These are phyloP conservation scores for Danaus plexippus DNA, from an alignment of 1,140 invertebrate genomes.

Conservation along the genomic window DNA sequence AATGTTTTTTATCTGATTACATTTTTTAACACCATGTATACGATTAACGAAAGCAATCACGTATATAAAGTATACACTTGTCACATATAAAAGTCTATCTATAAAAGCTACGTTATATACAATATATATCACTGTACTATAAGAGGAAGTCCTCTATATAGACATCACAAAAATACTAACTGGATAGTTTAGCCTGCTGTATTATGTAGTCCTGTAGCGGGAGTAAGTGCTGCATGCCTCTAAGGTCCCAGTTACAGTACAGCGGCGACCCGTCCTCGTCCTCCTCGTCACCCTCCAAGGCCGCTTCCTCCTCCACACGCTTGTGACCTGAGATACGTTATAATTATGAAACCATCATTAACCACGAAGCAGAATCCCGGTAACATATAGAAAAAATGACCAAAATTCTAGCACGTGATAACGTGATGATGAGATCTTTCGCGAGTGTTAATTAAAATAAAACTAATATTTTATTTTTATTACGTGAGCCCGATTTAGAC, in stretches of 20 bases:
- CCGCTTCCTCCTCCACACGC: conserved; percentile 39
- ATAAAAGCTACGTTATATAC: too few relatives aligned
- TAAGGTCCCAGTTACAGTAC: conserved; percentile 81
- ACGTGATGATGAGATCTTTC: neutral
- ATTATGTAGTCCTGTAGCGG: conserved; percentile 91
- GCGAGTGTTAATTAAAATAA: neutral
- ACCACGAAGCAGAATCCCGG: too few relatives aligned
- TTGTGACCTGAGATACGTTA: conserved; percentile 40
- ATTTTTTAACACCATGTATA: neutral
- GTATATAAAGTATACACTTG: too few relatives aligned
- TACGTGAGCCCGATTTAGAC: too few relatives aligned
- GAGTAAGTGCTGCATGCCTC: conserved; percentile 80
- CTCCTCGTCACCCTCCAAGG: conserved; percentile 55
- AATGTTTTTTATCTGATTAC: neutral
- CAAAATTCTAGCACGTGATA: neutral
- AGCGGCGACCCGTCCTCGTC: conserved; percentile 76
- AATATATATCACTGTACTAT: too few relatives aligned
- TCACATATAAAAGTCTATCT: too few relatives aligned
- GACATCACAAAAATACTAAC: conserved; percentile 44
- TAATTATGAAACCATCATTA: too few relatives aligned
- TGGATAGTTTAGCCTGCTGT: conserved; percentile 85
- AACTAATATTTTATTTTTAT: too few relatives aligned
- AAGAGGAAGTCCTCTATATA: too few relatives aligned
- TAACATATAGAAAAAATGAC: neutral
- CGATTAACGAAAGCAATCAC: too few relatives aligned